These are phyloP conservation scores for Vidua macroura DNA, from an alignment of 2,113 vertebrate species.

Conservation along the genomic window DNA sequence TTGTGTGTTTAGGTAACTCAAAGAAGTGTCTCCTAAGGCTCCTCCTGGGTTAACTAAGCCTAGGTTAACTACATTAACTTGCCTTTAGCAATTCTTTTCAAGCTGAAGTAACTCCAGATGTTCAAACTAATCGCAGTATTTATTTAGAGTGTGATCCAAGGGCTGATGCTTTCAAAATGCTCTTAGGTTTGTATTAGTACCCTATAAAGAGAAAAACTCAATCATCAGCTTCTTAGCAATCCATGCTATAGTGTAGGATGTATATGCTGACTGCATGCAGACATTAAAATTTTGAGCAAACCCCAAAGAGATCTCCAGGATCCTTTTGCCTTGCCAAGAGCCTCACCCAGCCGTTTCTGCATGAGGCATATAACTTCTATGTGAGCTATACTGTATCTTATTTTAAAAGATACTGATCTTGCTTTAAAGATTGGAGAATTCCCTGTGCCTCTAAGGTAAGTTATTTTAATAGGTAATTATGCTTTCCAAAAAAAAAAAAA, in stretches of 20 bases:
- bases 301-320: background rate
- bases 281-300: background rate
- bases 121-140: background rate
- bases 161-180: background rate
- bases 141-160: background rate
- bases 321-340: background rate
- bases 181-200: background rate
- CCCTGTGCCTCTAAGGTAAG: background rate
- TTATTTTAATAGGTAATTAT: slow-evolving; percentile 5
- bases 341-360: slow-evolving; percentile 18
- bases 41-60: background rate
- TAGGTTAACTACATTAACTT: background rate
- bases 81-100: background rate
- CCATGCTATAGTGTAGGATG: background rate
- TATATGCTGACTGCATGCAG: background rate
- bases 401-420: slow-evolving; percentile 34
- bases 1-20: background rate
- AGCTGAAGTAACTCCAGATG: background rate
- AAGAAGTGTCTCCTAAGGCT: background rate
- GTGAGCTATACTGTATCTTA: background rate
- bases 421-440: slow-evolving; percentile 35
- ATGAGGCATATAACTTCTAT: background rate
- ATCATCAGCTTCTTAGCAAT: background rate
- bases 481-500: background rate
- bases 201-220: background rate